A percentile compares a stretch with the other conserved stretches of the same genome.
phyloP scores from a whole-genome alignment of 2,113 vertebrate genomes.

The Carollia perspicillata region DNA sequence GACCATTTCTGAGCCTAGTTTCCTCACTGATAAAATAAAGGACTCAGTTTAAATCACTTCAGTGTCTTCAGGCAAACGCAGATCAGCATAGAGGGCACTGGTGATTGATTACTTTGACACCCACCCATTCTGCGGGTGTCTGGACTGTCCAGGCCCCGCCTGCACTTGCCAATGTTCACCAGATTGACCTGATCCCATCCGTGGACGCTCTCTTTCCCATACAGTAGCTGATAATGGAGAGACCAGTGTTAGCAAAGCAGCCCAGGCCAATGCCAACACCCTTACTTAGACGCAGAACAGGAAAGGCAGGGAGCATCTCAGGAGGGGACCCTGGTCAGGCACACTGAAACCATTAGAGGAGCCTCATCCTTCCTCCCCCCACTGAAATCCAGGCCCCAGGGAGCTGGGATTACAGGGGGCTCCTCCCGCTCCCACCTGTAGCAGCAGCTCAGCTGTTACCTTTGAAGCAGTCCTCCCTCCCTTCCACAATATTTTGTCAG shows the following conservation, averaged over 20 bases:
- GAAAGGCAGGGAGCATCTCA: constrained; percentile 10
- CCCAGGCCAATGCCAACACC: constrained; percentile 14
- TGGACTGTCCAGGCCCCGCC: not conserved
- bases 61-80: not conserved
- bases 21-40: not conserved
- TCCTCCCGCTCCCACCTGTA: not conserved
- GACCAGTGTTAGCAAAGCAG: constrained; percentile 37
- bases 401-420: not conserved
- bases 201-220: not conserved
- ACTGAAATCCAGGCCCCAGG: not conserved
- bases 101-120: not conserved
- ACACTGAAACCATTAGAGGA: not conserved
- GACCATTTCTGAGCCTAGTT: not conserved
- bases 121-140: not conserved
- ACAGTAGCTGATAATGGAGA: not conserved
- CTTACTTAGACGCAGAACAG: constrained; percentile 30
- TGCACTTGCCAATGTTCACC: not conserved
- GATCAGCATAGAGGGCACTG: not conserved
- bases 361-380: not conserved
- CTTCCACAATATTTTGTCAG: not conserved
- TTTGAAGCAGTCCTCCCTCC: not conserved
- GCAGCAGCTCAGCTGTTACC: not conserved
- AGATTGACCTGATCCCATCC: not conserved
- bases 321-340: not conserved
- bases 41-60: not conserved